Percentiles rank a stretch among this genome's conserved stretches.
These are phyloP conservation scores for Drosophila saltans DNA, from an alignment of 1,140 invertebrate genomes.

Conservation along the genomic window DNA sequence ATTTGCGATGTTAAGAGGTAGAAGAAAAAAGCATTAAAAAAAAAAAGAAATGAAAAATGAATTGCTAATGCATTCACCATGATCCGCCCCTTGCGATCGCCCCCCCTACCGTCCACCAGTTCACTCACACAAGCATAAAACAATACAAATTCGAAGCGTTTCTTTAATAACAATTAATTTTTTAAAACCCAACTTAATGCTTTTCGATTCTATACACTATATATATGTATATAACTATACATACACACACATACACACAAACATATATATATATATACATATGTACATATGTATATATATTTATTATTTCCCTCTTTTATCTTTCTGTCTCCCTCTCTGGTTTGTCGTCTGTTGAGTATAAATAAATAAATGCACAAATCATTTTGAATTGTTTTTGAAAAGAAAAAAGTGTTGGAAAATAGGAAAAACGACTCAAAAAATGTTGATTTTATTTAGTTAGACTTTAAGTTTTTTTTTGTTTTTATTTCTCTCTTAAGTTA, in stretches of 20 bases:
- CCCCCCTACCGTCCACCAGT: neutral
- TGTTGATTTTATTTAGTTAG: slow-evolving; percentile 32
- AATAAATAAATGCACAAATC: slow-evolving; percentile 74
- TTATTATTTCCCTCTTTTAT: slow-evolving; percentile 25
- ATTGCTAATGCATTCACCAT: neutral
- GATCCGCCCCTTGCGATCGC: neutral
- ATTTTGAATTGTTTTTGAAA: slow-evolving; percentile 36
- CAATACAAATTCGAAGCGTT: slow-evolving; percentile 4
- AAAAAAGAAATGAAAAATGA: neutral
- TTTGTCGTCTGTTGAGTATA: slow-evolving; percentile 34
- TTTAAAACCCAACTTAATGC: neutral
- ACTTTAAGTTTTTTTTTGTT: slow-evolving; percentile 29
- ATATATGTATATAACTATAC: slow-evolving; percentile 15
- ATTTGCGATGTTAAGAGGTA: slow-evolving; percentile 45
- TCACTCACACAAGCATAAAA: slow-evolving; percentile 3
- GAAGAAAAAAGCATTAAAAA: neutral
- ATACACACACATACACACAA: slow-evolving; percentile 11
- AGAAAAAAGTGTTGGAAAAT: slow-evolving; percentile 43
- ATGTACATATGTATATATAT: slow-evolving; percentile 9
- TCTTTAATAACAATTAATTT: neutral
- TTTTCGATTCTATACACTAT: slow-evolving; percentile 25
- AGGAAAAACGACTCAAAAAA: slow-evolving; percentile 37
- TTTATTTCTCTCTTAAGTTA: slow-evolving; percentile 33
- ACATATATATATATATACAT: neutral
- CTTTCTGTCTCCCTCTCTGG: slow-evolving; percentile 30